phyloP scores from a whole-genome alignment of 2,888 invertebrate species.

The Morinoia aosen region DNA sequence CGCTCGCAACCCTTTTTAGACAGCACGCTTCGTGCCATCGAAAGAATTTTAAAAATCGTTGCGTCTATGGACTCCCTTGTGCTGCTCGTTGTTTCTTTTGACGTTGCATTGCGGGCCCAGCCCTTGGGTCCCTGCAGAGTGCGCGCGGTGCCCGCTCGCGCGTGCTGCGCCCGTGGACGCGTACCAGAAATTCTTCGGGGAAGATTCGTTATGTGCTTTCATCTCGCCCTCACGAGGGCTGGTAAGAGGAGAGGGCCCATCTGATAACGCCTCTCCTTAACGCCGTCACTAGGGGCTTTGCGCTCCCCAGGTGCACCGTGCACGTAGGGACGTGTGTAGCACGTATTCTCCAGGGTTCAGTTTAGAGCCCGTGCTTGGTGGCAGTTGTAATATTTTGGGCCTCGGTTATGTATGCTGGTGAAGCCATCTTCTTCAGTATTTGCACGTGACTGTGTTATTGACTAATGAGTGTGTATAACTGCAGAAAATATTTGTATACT shows the following conservation, averaged over 20 bases:
- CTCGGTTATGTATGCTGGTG: not conserved
- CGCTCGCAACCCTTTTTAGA: not conserved
- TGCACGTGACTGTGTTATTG: not conserved
- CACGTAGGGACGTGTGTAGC: too few species aligned
- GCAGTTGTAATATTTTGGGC: not conserved
- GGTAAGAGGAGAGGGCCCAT: not conserved
- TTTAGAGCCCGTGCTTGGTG: not conserved
- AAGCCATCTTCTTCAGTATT: not conserved
- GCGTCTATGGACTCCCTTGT: not conserved
- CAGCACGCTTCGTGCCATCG: not conserved
- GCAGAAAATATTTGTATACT: too few species aligned
- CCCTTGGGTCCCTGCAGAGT: not conserved
- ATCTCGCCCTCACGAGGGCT: not conserved
- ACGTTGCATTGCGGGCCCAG: not conserved
- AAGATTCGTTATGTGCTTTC: not conserved
- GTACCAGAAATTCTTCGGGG: not conserved
- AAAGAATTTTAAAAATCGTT: slow-evolving; percentile 12
- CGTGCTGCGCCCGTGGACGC: not conserved
- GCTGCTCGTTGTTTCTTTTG: not conserved
- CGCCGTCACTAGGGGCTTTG: not conserved
- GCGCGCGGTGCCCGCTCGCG: not conserved
- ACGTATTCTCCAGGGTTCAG: not conserved
- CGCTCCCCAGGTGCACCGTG: not conserved
- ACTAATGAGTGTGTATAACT: too few species aligned
- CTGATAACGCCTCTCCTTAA: not conserved